Base-by-base conservation (phyloP, 2,888 invertebrate genomes). In the Drosophila lacicola region DNA sequence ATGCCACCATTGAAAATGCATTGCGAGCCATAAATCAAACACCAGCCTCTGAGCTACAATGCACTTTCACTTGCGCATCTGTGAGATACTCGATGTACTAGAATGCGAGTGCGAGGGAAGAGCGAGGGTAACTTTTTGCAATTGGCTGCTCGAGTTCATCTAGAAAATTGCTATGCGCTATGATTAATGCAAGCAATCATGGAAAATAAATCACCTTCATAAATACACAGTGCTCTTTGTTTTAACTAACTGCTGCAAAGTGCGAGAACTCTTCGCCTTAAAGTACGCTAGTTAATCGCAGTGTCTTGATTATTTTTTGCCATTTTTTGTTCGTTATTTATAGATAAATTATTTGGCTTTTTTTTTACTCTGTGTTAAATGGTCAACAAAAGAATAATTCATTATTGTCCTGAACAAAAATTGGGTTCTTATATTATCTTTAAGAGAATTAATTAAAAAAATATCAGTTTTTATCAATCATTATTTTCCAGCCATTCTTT, bases 11-110 rank as follows among this genome's bases (percentile, higher is more conserved):
- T 50, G 55, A 50, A 61, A 65, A 60, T 57, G 55, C 65, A 61
- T 56, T 70, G 46, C 36, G 36, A 50, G 60, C 37, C 57, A 74
- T 81, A 78, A 74, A 81, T 79, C 81, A 79, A 69, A 61, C 39
- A 42, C n/a, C 46, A 56, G 36, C 62, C 65, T 34, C 58, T 56
- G 44, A 70, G 42, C 14, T 25, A 47, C 41, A 55, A 44, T 69
- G 68, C 80, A 68, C 71, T 78, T 74, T 80, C 74, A 47, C 68
- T 63, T 10, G 44, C 53, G 47, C 54, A 71, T 51, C 72, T 76
- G 42, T 37, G 36, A 49, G 44, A 53, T 70, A 33, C 19, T 29
- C 19, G 14, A 37, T 34, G 11, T n/a, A 47, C 10, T 33, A 39
- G 45, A 54, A 61, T 34, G 29, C 13, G 10, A 45, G 19, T 45